Conservation (phyloP, 2,888 invertebrate species). For the Chloromyia formosa region DNA sequence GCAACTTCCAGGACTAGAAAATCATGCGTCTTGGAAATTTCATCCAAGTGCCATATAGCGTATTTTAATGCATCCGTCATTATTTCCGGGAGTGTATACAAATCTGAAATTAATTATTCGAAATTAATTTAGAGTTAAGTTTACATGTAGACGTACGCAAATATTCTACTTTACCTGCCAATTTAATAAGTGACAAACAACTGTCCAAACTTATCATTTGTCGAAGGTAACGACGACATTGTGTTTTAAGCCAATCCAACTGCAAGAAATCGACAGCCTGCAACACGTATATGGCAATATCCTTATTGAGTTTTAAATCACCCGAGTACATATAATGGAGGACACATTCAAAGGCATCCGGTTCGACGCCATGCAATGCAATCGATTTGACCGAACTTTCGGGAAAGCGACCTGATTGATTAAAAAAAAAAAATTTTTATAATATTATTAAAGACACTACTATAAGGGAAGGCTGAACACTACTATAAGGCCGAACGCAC, state of each 20-base stretch:
- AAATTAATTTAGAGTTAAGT: too few species aligned
- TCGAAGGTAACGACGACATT: neutral
- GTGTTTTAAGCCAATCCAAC: slow-evolving; percentile 19
- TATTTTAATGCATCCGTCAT: neutral
- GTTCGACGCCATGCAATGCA: slow-evolving; percentile 12
- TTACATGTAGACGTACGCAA: too few species aligned
- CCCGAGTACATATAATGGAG: slow-evolving; percentile 31
- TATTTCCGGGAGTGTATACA: neutral
- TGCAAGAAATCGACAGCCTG: slow-evolving; percentile 24
- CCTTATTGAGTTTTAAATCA: neutral
- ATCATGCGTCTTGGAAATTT: neutral
- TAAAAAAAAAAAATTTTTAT: too few species aligned
- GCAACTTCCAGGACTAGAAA: neutral
- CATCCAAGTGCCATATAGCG: neutral
- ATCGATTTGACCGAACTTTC: slow-evolving; percentile 6
- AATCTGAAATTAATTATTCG: neutral
- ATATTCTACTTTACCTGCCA: slow-evolving; percentile 30
- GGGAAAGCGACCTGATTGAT: slow-evolving; percentile 27
- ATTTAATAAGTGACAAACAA: neutral
- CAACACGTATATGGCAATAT: neutral
- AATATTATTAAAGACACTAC: too few species aligned
- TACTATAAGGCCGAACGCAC: too few species aligned
- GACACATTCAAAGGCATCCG: neutral
- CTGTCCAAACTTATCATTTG: neutral
- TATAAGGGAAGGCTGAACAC: too few species aligned